A percentile compares a stretch with the other conserved stretches of the same genome.
Evolutionary conservation across 2,888 invertebrate species (phyloP).

Genomic region (Agrochola lychnidis): DNA sequence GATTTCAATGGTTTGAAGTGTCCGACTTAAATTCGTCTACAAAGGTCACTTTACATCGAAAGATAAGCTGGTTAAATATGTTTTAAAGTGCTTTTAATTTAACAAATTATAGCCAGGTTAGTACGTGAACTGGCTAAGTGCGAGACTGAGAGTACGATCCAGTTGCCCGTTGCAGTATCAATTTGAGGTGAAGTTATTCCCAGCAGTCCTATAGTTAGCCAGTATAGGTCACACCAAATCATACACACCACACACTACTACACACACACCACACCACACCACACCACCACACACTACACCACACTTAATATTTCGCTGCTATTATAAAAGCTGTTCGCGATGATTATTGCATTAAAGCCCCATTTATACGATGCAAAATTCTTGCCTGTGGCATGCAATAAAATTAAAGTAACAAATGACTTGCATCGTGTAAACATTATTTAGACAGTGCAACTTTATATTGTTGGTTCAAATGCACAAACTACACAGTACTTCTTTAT

Average conservation of each 20-base stretch:
- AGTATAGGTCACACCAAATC: no score
- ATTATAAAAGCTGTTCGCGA: background rate
- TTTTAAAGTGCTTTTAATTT: background rate
- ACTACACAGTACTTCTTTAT: background rate
- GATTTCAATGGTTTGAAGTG: constrained; percentile 45
- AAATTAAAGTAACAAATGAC: no score
- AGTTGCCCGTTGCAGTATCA: background rate
- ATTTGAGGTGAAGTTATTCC: background rate
- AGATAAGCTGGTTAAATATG: background rate
- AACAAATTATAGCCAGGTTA: no score
- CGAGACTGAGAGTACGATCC: background rate
- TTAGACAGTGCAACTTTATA: no score
- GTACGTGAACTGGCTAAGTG: background rate
- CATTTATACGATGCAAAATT: background rate
- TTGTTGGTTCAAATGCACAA: no score
- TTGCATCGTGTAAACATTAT: no score
- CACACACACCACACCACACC: no score
- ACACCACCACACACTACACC: no score
- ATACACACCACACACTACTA: no score
- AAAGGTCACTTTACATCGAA: background rate
- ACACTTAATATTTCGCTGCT: no score
- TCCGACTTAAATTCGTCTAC: constrained; percentile 5
- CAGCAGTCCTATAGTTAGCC: background rate
- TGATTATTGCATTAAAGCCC: no score
- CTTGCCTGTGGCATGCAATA: no score